Evolutionary conservation across 1,140 invertebrate genomes (phyloP), one percentile per base, ranked within the genome.

Genomic region (Pinna nobilis): DNA sequence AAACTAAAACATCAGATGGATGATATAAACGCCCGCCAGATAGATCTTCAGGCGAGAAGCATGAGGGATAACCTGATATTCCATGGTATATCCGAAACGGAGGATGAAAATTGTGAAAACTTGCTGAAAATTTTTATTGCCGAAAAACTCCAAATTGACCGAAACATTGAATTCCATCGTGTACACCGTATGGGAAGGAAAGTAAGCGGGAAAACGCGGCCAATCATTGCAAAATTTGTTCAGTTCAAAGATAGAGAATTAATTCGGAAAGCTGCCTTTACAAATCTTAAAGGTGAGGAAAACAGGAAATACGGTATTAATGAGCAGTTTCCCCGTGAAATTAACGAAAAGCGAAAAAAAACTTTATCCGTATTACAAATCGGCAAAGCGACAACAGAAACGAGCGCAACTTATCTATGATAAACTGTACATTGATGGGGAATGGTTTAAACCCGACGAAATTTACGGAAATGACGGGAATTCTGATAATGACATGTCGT

Each of bases 41-140:
- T 61, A 18, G 59, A 61, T 37, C 41, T 61, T n/a, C n/a, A n/a
- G n/a, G n/a, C n/a, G n/a, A 61, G 30, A 41, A 61, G 59, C 37
- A 61, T 41, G 59, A 61, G 59, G 30, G 33, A 61, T 37, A 61
- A 61, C 37, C n/a, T 61, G 20, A 41, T 61, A n/a, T 61, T 61
- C 37, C n/a, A 37, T 37, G 59, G 59, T 23, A 39, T 61, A 3
- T 4, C 6, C 11, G 35, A 61, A 28, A 37, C n/a, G 13, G 3
- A 61, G 6, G 37, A 25, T 11, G 59, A 61, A 39, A 61, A 61
- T 15, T 39, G 15, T 41, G 59, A 61, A 23, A 28, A 41, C n/a
- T 20, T 37, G 6, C 3, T 61, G 30, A 37, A 37, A 1, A 15
- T 1, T 18, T 61, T 61, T 39, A 41, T 61, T 5, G 11, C n/a